These are phyloP conservation scores for Lymantria dispar DNA, from an alignment of 2,888 invertebrate species.

Conservation along the genomic window DNA sequence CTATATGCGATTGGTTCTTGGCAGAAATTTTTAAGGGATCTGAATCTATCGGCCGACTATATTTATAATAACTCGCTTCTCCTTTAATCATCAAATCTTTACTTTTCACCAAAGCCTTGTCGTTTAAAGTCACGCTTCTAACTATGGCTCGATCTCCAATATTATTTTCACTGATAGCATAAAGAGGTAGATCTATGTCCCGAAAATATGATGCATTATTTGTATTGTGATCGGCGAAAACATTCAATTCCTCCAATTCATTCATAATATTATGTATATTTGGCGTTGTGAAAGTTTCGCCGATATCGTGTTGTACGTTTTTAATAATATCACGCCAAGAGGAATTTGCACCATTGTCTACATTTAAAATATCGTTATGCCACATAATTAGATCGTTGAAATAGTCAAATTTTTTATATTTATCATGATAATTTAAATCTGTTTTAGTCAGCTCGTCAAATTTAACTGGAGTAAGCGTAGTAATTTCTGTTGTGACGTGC, in stretches of 20 bases:
- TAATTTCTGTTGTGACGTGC: not conserved
- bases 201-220: not conserved
- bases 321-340: conserved; percentile 33
- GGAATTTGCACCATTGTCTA: conserved; percentile 28
- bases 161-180: not conserved
- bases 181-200: not conserved
- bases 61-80: conserved; percentile 25
- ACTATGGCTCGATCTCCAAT: conserved; percentile 1
- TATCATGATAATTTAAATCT: not conserved
- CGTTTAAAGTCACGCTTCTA: conserved; percentile 18
- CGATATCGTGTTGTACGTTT: conserved; percentile 9
- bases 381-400: conserved; percentile 50
- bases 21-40: not conserved
- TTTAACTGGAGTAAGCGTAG: too few species aligned
- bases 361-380: conserved; percentile 47
- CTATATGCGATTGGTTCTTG: not conserved
- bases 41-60: conserved; percentile 10
- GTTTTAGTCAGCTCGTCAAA: not conserved
- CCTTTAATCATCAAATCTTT: conserved; percentile 24
- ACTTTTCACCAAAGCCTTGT: conserved; percentile 20
- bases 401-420: conserved; percentile 33
- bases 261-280: conserved; percentile 21
- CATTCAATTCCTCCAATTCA: conserved; percentile 21
- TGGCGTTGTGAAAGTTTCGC: conserved; percentile 18
- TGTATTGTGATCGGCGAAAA: not conserved